Evolutionary conservation across 2,113 vertebrate species (phyloP).

Genomic region (Xenus cinereus): DNA sequence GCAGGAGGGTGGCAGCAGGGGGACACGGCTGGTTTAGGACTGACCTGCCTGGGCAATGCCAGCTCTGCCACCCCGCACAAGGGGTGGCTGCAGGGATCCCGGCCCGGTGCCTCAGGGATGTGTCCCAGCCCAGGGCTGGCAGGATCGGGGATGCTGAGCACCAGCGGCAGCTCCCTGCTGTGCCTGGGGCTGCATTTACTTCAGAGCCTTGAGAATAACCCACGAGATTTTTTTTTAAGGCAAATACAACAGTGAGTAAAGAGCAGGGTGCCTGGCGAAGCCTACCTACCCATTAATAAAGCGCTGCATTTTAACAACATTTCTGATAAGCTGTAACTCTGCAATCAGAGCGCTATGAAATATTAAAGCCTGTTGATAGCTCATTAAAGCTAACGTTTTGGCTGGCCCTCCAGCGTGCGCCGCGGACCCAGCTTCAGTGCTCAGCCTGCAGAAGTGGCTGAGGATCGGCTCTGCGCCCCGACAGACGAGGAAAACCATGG

Average conservation of each 20-base stretch:
- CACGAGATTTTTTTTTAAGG: neutral
- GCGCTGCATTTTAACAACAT: slow-evolving; percentile 18
- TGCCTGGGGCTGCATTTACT: neutral
- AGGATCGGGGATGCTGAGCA: neutral
- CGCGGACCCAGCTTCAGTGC: neutral
- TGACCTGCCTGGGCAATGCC: rapidly evolving
- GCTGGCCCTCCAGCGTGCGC: neutral
- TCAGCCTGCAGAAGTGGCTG: slow-evolving; percentile 11
- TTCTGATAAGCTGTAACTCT: slow-evolving; percentile 57
- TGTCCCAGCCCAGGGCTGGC: rapidly evolving
- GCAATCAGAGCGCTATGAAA: slow-evolving; percentile 54
- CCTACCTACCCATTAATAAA: neutral
- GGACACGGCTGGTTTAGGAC: neutral
- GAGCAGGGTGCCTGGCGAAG: neutral
- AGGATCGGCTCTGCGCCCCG: neutral
- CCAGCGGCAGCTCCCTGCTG: neutral
- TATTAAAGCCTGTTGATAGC: slow-evolving; percentile 69
- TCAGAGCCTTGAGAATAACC: rapidly evolving
- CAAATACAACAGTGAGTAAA: neutral
- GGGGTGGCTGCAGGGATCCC: rapidly evolving
- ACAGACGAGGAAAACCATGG: rapidly evolving
- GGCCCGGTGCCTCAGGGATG: neutral
- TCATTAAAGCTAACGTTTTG: slow-evolving; percentile 10
- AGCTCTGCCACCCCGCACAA: rapidly evolving
- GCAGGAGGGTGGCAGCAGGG: neutral